Evolutionary conservation across 2,113 vertebrate species (phyloP).

Genomic region (Mastomys natalensis): DNA sequence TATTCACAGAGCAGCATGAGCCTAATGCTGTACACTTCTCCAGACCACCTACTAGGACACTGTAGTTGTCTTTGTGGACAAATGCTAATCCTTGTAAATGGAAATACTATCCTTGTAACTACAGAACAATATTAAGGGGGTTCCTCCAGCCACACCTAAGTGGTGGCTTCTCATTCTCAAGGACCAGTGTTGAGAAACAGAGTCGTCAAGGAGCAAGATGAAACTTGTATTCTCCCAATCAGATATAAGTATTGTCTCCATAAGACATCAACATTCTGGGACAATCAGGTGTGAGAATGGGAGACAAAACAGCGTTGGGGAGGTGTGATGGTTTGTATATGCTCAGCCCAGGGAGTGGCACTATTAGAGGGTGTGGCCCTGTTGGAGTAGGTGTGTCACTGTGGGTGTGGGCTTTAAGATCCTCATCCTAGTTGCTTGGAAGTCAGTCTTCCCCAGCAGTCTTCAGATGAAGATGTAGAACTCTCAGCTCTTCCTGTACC

Average conservation of each 20-base stretch:
- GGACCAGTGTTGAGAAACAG: background rate
- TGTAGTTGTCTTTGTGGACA: background rate
- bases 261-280: background rate
- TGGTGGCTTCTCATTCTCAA: background rate
- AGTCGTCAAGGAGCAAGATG: background rate
- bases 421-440: too few species aligned
- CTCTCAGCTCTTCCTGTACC: too few species aligned
- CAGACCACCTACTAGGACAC: background rate
- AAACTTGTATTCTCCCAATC: background rate
- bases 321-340: background rate
- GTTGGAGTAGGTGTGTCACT: too few species aligned
- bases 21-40: background rate
- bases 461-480: too few species aligned
- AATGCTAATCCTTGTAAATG: background rate
- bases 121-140: background rate
- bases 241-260: background rate
- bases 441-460: too few species aligned
- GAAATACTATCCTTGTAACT: background rate
- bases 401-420: too few species aligned
- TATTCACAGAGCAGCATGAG: accelerated
- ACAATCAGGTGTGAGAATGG: background rate
- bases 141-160: background rate
- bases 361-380: too few species aligned
- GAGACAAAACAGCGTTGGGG: background rate
- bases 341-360: too few species aligned